Evolutionary conservation across 2,888 invertebrate species (phyloP).

Genomic region (Sesia bembeciformis): DNA sequence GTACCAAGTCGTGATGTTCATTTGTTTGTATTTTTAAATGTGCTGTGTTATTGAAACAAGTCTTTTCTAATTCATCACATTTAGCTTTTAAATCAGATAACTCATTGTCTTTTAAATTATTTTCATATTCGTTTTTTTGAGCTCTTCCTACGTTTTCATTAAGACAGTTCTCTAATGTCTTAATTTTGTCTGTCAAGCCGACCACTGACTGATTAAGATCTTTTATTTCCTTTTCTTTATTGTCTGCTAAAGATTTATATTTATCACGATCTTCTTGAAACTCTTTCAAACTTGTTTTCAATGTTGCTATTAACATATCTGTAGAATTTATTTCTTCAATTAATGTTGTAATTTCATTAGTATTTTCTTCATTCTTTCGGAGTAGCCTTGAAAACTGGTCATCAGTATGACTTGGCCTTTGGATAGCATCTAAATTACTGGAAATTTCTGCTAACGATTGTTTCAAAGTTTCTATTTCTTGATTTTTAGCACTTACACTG

Average conservation of each 20-base stretch:
- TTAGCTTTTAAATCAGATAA: conserved; percentile 28
- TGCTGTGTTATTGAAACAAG: conserved; percentile 35
- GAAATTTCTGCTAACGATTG: conserved; percentile 18
- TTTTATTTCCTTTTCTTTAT: conserved; percentile 52
- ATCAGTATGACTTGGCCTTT: conserved; percentile 22
- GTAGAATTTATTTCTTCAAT: conserved; percentile 38
- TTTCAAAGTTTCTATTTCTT: conserved; percentile 40
- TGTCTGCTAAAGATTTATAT: conserved; percentile 24
- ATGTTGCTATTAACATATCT: conserved; percentile 29
- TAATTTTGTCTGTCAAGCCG: conserved; percentile 43
- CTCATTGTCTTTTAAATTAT: conserved; percentile 26
- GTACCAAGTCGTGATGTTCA: conserved; percentile 82
- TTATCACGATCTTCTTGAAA: conserved; percentile 23
- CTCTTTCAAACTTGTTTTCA: conserved; percentile 26
- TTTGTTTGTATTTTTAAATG: conserved; percentile 36
- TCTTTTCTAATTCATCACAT: conserved; percentile 27
- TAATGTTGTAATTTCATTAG: conserved; percentile 28
- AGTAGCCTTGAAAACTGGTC: conserved; percentile 35
- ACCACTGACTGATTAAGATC: conserved; percentile 46
- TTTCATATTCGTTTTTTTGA: not conserved
- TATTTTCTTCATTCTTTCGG: conserved; percentile 39
- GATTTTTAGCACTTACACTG: conserved; percentile 29
- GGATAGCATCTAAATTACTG: conserved; percentile 9
- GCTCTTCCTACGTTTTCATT: conserved; percentile 4
- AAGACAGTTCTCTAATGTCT: conserved; percentile 26